A percentile compares a stretch with the other conserved stretches of the same genome.
phyloP scores from a whole-genome alignment of 1,140 invertebrate species.

The Spodoptera litura region DNA sequence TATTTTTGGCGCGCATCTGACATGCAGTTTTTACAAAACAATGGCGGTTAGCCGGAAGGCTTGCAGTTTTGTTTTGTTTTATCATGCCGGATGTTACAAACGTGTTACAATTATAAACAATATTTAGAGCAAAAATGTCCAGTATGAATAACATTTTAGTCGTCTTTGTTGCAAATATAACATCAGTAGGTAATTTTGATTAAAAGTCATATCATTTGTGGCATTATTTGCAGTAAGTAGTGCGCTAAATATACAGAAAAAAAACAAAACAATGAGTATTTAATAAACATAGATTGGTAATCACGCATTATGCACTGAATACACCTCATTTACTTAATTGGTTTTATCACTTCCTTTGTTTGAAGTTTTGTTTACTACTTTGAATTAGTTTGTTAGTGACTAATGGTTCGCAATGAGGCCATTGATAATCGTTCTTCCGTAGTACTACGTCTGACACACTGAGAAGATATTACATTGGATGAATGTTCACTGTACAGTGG shows the following conservation, averaged over 20 bases:
- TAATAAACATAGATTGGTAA: not conserved
- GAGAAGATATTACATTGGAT: not conserved
- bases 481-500: not conserved
- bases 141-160: no score
- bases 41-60: slow-evolving; percentile 8
- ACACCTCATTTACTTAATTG: slow-evolving; percentile 18
- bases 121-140: not conserved
- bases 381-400: not conserved
- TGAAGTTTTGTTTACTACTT: slow-evolving; percentile 21
- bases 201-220: not conserved
- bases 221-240: not conserved
- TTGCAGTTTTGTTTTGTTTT: slow-evolving; percentile 12
- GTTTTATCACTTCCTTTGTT: slow-evolving; percentile 30
- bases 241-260: not conserved
- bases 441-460: slow-evolving; percentile 31
- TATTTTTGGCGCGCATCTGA: slow-evolving; percentile 70
- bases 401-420: slow-evolving; percentile 23
- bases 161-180: slow-evolving; percentile 5
- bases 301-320: slow-evolving; percentile 1
- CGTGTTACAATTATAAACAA: slow-evolving; percentile 3
- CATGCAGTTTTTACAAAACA: slow-evolving; percentile 57
- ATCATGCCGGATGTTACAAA: not conserved
- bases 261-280: not conserved
- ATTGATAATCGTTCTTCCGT: slow-evolving; percentile 9
- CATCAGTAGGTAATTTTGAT: not conserved